phyloP scores from a whole-genome alignment of 2,888 invertebrate genomes.

The Ophioninae sp. region DNA sequence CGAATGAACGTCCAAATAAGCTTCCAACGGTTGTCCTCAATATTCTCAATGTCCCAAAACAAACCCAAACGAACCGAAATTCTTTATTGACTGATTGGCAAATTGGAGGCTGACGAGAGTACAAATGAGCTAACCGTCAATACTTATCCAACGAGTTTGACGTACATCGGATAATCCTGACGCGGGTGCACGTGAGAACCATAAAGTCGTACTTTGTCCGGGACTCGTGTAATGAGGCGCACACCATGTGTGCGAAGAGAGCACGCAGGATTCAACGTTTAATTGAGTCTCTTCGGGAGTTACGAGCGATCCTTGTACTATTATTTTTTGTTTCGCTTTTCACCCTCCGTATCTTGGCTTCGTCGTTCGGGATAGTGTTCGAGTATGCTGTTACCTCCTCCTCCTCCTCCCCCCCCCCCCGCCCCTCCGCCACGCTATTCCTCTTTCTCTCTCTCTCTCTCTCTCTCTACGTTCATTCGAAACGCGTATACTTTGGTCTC shows the following conservation, averaged over 20 bases:
- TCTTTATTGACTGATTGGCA: no score
- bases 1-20: no score
- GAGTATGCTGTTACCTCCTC: slow-evolving; percentile 29
- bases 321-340: slow-evolving; percentile 16
- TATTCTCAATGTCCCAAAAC: no score
- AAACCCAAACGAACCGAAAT: no score
- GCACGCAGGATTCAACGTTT: slow-evolving; percentile 49
- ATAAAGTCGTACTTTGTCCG: slow-evolving; percentile 56
- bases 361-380: slow-evolving; percentile 21
- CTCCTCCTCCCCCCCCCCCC: background rate
- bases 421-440: no score
- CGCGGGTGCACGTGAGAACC: slow-evolving; percentile 43
- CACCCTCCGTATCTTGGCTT: background rate
- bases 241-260: slow-evolving; percentile 19
- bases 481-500: slow-evolving; percentile 30
- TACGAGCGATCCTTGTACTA: slow-evolving; percentile 55
- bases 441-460: background rate
- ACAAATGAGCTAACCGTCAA: background rate
- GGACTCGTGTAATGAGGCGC: slow-evolving; percentile 47
- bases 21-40: no score
- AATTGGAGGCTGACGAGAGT: background rate
- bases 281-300: slow-evolving; percentile 60
- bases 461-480: slow-evolving; percentile 6
- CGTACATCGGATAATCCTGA: slow-evolving; percentile 7
- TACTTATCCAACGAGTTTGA: background rate